Evolutionary conservation across 1,140 invertebrate genomes (phyloP).

Genomic region (Trypoxylus dichotomus): DNA sequence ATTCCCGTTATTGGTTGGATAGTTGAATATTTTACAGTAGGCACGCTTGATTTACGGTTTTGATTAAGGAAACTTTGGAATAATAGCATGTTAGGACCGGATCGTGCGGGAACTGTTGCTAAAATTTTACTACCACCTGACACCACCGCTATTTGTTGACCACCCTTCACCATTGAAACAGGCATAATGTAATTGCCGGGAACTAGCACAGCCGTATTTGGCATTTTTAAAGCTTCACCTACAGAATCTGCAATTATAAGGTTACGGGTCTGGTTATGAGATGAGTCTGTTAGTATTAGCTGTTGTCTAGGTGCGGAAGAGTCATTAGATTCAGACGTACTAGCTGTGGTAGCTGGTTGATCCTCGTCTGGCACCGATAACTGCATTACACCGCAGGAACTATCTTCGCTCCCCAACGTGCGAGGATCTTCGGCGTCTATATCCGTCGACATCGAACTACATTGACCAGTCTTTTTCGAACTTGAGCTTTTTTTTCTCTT

Average conservation of each 20-base stretch:
- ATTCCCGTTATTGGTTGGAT: constrained; percentile 54
- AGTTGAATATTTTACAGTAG: constrained; percentile 57
- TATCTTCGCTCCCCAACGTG: constrained; percentile 72
- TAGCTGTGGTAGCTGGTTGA: constrained; percentile 43
- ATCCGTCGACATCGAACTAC: constrained; percentile 53
- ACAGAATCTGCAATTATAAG: constrained; percentile 61
- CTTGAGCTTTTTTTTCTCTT: constrained; percentile 73
- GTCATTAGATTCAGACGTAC: constrained; percentile 48
- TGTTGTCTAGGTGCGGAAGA: constrained; percentile 43
- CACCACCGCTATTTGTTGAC: constrained; percentile 71
- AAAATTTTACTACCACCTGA: constrained; percentile 68
- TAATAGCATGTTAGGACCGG: constrained; percentile 58
- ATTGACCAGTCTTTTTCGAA: constrained; percentile 58
- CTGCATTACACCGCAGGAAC: constrained; percentile 67
- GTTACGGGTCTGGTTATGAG: constrained; percentile 54
- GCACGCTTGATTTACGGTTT: constrained; percentile 52
- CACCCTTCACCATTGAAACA: constrained; percentile 69
- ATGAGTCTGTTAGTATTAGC: constrained; percentile 47
- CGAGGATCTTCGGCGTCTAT: constrained; percentile 64
- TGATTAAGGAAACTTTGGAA: constrained; percentile 61
- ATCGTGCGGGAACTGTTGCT: constrained; percentile 63
- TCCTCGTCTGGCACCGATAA: constrained; percentile 54
- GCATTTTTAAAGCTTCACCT: constrained; percentile 58
- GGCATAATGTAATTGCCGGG: constrained; percentile 71
- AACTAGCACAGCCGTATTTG: constrained; percentile 65